Evolutionary conservation across 2,113 vertebrate species (phyloP).

Genomic region (Daphoenositta chrysoptera): DNA sequence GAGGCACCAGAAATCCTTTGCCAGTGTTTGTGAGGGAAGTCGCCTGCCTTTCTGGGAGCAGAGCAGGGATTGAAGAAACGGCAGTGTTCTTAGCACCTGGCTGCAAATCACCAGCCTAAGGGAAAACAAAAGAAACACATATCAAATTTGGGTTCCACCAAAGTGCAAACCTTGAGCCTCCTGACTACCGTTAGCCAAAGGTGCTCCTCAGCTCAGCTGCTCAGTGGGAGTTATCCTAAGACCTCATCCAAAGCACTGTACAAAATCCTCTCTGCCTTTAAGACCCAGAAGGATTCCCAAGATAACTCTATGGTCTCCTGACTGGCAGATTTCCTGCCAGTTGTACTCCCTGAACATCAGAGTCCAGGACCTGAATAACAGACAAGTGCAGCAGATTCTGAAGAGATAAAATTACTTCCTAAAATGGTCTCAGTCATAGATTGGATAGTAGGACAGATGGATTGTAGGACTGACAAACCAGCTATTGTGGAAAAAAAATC

Average conservation of each 20-base stretch:
- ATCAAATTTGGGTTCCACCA: background rate
- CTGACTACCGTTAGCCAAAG: background rate
- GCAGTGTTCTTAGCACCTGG: background rate
- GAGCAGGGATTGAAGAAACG: background rate
- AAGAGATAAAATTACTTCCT: background rate
- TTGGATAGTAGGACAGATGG: background rate
- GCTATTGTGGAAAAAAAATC: background rate
- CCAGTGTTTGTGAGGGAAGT: background rate
- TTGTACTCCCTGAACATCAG: background rate
- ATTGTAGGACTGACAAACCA: background rate
- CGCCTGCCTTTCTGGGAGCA: background rate
- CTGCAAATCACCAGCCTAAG: background rate
- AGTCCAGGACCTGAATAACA: background rate
- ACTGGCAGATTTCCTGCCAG: background rate
- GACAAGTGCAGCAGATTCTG: background rate
- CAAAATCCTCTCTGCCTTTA: background rate
- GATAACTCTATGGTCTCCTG: background rate
- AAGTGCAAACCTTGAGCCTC: background rate
- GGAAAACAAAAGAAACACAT: background rate
- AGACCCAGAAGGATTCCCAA: background rate
- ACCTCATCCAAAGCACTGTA: background rate
- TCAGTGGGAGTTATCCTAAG: background rate
- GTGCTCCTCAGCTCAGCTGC: background rate
- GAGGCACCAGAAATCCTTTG: background rate
- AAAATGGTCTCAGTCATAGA: background rate